Conservation (phyloP, 2,888 invertebrate genomes). For the Ornithoptera priamus region DNA sequence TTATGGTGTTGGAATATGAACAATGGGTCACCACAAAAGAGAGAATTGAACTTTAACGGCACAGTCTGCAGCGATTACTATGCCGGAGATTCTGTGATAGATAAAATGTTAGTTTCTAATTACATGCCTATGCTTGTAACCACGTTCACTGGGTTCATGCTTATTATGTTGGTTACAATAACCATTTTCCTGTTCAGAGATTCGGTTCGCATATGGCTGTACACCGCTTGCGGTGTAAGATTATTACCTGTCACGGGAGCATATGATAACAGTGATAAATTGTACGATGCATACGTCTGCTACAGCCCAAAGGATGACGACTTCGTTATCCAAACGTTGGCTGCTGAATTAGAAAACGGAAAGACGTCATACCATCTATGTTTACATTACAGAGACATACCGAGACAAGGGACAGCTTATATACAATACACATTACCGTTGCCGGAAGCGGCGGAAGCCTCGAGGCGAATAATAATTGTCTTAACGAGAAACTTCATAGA, state of each 20-base stretch:
- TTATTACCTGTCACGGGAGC: conserved; percentile 86
- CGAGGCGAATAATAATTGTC: conserved; percentile 91
- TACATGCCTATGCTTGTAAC: conserved; percentile 91
- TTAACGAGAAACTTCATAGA: conserved; percentile 93
- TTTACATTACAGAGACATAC: conserved; percentile 93
- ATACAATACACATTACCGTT: conserved; percentile 87
- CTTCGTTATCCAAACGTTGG: conserved; percentile 92
- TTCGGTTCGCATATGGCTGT: conserved; percentile 92
- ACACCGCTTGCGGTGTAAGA: conserved; percentile 91
- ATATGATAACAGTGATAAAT: conserved; percentile 90
- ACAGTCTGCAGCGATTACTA: conserved; percentile 93
- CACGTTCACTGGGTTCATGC: conserved; percentile 86
- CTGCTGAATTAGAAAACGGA: conserved; percentile 91
- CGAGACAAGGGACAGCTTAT: conserved; percentile 83
- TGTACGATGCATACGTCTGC: conserved; percentile 95
- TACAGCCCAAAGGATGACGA: conserved; percentile 96
- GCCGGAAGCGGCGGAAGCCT: conserved; percentile 93
- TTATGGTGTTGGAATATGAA: conserved; percentile 89
- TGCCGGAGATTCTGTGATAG: conserved; percentile 89
- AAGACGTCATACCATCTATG: conserved; percentile 89
- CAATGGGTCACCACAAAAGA: conserved; percentile 84
- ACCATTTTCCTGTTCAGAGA: conserved; percentile 92
- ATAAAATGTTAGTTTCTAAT: conserved; percentile 89
- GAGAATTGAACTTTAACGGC: conserved; percentile 89
- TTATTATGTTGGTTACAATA: conserved; percentile 87